Evolutionary conservation across 2,113 vertebrate species (phyloP), one percentile per base, ranked within the genome.

Genomic region (Pterocles orientalis): DNA sequence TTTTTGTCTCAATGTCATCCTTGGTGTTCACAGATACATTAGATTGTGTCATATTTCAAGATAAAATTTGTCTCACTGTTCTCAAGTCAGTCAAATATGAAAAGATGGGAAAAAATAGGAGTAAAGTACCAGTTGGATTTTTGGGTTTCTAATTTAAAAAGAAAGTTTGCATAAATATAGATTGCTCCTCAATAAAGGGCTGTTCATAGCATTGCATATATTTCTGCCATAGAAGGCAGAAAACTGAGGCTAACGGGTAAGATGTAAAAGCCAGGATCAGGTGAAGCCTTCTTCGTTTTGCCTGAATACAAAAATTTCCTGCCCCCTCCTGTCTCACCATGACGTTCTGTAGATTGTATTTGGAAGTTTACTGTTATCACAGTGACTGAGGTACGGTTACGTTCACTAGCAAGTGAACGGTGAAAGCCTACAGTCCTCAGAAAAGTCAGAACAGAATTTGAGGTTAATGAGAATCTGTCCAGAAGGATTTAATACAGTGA

Each of bases 311-410:
- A 64, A 31, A 45, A 21, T 43, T 53, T 57, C 12, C 33, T 31
- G 24, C 28, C 47, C 6, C 4, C 7, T 18, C 28, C 33, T 8
- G 1, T 33, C 51, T 15, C 0, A 2, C 48, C 15, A n/a, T 39
- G 33, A 56, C 15, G 18, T 39, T 65, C 11, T 92, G 18, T 69
- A 62, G 21, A 21, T 43, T 65, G 70, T 83, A 58, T 45, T 8
- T 90, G 12, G 25, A n/a, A 64, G 24, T 64, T 82, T 81, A 31
- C 21, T 53, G 58, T 62, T 39, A 41, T 57, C 48, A 33, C 25
- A 25, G 29, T 62, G 66, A 50, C 26, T 29, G 69, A 57, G 24
- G 64, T 72, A 66, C 62, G 11, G 47, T 61, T 70, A 68, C 36
- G 26, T 57, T 84, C 28, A 41, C 33, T 54, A 36, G 18, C 47